Evolutionary conservation across 2,113 vertebrate genomes (phyloP), one percentile per base, ranked within the genome.

Genomic region (Lophura nycthemera): DNA sequence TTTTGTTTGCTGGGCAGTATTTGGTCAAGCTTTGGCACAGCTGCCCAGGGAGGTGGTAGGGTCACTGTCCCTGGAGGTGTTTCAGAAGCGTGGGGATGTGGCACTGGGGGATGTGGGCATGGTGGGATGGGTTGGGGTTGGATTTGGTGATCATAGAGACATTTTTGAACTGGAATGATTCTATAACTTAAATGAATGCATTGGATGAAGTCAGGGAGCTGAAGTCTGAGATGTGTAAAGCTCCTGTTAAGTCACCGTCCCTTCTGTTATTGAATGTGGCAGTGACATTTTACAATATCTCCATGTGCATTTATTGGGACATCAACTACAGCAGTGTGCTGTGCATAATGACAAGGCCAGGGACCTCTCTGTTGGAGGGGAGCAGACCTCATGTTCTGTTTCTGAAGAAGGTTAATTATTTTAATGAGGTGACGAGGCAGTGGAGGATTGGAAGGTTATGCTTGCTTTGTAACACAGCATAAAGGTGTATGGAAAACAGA

Each of bases 311-410:
- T 27, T 42, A 38, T 2, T 60, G 61, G 25, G 36, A 12, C 56
- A 71, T 50, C 75, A 66, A 0, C 56, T 60, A 13, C 0, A 0
- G 2, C 30, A 13, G 24, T 8, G 7, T 40, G 42, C 38, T 34
- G 30, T 48, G 21, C 7, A 0, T 29, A 9, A 14, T 3, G 43
- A 16, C 36, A 40, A 21, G 40, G 34, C 13, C 19, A 21, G 6
- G 24, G 54, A 5, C 10, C 66, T 52, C 36, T 63, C 8, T 11
- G 1, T 7, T 29, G 36, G 11, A 73, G 56, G 22, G 40, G 18
- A 52, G 7, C 64, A 8, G n/a, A 22, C n/a, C 3, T 45, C 52
- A 8, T 3, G 18, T 17, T 22, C 34, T 59, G 21, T 16, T 88
- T 69, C 75, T 90, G 79, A 42, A 36, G 57, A 3, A 18, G 17